Percentiles rank a stretch among this genome's conserved stretches.
Evolutionary conservation across 2,888 invertebrate genomes (phyloP).

Genomic region (Ametastegia equiseti): DNA sequence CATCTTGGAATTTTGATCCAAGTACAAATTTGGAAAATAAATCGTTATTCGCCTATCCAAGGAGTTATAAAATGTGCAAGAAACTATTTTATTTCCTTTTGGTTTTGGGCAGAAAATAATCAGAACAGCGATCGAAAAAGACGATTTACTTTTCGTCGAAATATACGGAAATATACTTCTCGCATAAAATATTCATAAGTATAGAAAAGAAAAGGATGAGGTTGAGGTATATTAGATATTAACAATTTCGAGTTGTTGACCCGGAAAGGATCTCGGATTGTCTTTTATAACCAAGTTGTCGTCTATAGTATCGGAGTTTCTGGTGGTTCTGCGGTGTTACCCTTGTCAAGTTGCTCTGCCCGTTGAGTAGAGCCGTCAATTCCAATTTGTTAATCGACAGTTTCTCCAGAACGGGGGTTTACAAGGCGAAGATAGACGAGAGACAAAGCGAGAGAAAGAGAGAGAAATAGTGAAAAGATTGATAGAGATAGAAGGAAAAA

Average conservation of each 20-base stretch:
- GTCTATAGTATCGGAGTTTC: not conserved
- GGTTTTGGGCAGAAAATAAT: no score
- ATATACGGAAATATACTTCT: no score
- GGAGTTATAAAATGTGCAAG: no score
- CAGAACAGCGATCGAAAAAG: no score
- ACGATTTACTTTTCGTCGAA: no score
- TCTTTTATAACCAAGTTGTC: not conserved
- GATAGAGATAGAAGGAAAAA: not conserved
- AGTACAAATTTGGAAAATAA: no score
- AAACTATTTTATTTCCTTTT: no score
- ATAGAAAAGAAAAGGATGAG: not conserved
- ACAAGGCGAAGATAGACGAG: no score
- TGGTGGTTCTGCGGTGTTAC: slow-evolving; percentile 30
- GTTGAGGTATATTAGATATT: not conserved
- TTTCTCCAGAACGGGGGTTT: slow-evolving; percentile 18
- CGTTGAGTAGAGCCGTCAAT: slow-evolving; percentile 32
- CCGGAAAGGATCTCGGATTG: not conserved
- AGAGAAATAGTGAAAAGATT: not conserved
- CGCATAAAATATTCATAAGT: no score
- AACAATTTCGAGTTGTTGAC: not conserved
- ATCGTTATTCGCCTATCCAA: no score
- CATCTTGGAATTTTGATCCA: no score
- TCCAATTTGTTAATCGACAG: slow-evolving; percentile 42
- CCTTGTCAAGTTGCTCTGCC: slow-evolving; percentile 41
- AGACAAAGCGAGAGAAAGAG: not conserved